Conservation (phyloP, 2,113 vertebrate species). For the Zeus faber region DNA sequence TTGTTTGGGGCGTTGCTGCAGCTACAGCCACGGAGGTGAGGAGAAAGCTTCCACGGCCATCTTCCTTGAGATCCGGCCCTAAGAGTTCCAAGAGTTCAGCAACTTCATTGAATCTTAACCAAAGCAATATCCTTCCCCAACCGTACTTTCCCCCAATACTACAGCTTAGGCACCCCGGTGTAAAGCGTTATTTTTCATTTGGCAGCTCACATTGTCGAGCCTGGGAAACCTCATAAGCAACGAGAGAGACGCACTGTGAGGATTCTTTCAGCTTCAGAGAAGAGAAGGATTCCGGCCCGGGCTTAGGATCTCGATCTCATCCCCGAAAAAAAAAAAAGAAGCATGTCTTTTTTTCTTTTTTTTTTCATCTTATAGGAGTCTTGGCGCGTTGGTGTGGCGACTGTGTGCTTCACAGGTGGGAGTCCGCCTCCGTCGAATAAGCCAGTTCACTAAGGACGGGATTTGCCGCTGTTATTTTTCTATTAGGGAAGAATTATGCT, state of each 20-base stretch:
- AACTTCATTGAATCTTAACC: too few species aligned
- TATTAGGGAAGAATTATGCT: constrained; percentile 96
- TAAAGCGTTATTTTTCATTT: constrained; percentile 51
- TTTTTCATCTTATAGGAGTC: constrained; percentile 72
- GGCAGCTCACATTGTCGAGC: constrained; percentile 67
- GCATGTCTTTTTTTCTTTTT: constrained; percentile 22
- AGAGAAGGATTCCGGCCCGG: constrained; percentile 68
- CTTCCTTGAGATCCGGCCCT: too few species aligned
- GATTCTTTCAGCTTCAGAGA: constrained; percentile 62
- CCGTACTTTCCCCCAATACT: too few species aligned
- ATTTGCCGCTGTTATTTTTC: constrained; percentile 98
- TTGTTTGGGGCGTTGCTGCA: not conserved
- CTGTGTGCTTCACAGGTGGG: constrained; percentile 87
- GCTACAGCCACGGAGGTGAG: too few species aligned
- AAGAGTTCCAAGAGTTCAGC: too few species aligned
- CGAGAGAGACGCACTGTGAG: constrained; percentile 57
- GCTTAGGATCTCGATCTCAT: constrained; percentile 69
- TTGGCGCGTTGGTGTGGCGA: constrained; percentile 73
- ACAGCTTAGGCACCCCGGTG: too few species aligned
- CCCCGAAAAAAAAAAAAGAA: too few species aligned
- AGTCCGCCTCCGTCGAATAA: constrained; percentile 83
- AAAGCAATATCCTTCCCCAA: too few species aligned
- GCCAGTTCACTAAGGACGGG: constrained; percentile 91
- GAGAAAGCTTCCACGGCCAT: too few species aligned
- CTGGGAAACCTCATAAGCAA: constrained; percentile 63